Base-by-base conservation (phyloP, 2,797 vertebrate genomes). In the Squalus acanthias region DNA sequence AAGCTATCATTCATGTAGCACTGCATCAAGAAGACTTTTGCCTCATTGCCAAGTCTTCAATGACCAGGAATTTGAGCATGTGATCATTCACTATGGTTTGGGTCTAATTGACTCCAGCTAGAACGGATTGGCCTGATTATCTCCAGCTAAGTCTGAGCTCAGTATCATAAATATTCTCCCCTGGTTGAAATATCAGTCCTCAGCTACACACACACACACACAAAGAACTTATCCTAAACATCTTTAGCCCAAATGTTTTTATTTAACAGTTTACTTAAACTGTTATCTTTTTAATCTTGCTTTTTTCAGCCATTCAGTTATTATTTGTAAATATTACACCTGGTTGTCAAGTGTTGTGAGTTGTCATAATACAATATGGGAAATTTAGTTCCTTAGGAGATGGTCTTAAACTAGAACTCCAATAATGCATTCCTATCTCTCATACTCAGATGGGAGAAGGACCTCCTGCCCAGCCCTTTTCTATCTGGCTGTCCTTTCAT, bases 1-100 rank as follows among this genome's bases (percentile, higher is more conserved):
- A 91, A 60, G 53, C 88, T 91, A 91, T 85, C 46, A 85, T 91
- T 91, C 60, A 63, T 91, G 88, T 17, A 91, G 29, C 29, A 60
- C 9, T 63, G 53, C 3, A 63, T 91, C 57, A 13, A 4, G 13
- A 20, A n/a, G 29, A 91, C 1, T 1, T 3, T 60, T 91, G 13
- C 88, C 29, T 91, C 88, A 91, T 50, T 88, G 85, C 22, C 26
- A 63, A 63, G 0, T 9, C 26, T 29, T 60, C 57, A 33, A 33
- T 91, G 13, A 63, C 12, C 60, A 63, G 57, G 57, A 63, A n/a
- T 65, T n/a, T 63, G 60, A 65, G 15, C 29, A 63, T 91, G 88
- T 91, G 26, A 91, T 53, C 85, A 53, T 8, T 88, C 50, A 26
- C 85, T 57, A 24, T 26, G 88, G 29, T 91, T 63, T 65, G 29